phyloP scores from a whole-genome alignment of 2,113 vertebrate genomes.

The Synchiropus splendidus region DNA sequence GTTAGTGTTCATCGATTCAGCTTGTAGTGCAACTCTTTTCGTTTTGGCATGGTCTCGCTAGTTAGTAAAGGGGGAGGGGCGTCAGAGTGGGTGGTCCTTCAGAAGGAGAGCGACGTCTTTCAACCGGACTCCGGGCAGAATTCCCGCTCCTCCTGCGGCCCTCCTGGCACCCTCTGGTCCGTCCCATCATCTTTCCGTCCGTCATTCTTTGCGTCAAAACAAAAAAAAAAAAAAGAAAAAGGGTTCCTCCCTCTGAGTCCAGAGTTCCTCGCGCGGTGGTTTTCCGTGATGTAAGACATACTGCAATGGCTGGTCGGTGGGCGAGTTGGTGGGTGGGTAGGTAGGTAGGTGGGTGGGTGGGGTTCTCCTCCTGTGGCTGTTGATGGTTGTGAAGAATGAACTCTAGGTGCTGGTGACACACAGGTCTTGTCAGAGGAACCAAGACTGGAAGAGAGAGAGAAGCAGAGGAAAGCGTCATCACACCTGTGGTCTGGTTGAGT shows the following conservation, averaged over 20 bases:
- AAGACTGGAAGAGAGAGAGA: conserved; percentile 72
- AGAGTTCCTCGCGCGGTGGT: conserved; percentile 52
- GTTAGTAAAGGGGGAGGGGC: conserved; percentile 38
- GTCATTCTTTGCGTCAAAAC: conserved; percentile 26
- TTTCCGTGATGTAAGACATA: conserved; percentile 35
- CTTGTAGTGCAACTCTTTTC: conserved; percentile 64
- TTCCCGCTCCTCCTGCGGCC: conserved; percentile 19
- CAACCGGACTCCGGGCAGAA: conserved; percentile 29
- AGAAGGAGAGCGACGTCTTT: conserved; percentile 25
- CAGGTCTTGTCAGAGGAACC: conserved; percentile 90
- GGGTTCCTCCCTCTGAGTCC: conserved; percentile 50
- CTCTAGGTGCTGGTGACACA: conserved; percentile 69
- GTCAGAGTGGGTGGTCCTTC: conserved; percentile 27
- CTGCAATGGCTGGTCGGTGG: conserved; percentile 41
- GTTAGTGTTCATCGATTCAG: conserved; percentile 65
- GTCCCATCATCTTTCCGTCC: conserved; percentile 30
- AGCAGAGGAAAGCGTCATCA: background rate
- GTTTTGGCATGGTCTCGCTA: conserved; percentile 52
- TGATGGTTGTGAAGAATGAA: conserved; percentile 68
- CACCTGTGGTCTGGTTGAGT: no score
- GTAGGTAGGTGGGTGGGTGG: conserved; percentile 42
- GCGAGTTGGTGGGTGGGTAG: conserved; percentile 40
- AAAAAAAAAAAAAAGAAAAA: background rate
- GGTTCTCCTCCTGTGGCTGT: conserved; percentile 52
- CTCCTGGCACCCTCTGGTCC: conserved; percentile 43